Base-by-base conservation (phyloP, 2,888 invertebrate genomes). In the Dermolepida albohirtum region DNA sequence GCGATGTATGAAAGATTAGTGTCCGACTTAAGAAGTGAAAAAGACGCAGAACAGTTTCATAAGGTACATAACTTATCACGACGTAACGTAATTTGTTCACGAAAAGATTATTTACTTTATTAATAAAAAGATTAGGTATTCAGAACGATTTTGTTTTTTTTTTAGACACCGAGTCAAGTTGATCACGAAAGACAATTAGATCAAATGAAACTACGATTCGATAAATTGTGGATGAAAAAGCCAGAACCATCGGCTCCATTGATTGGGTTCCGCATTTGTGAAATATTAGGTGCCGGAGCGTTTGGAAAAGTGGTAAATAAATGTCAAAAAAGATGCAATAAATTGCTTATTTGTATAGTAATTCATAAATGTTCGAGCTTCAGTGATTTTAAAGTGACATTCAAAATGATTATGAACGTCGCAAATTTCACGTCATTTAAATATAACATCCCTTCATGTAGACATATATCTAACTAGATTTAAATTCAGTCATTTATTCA, bases 231-330 rank as follows among this genome's bases (percentile, higher is more conserved):
- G 85, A 83, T 85, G 0, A 71, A 74, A 16, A 82, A 79, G 50
- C 73, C 78, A 0, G 74, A 76, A 10, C 27, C 71, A 4, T 69
- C 67, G 0, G 69, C 70, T 6, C 75, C 74, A 77, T 77, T 75
- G 39, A 80, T 87, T 14, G 92, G 94, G 73, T 91, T 91, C 77
- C 90, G 92, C 63, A 85, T 89, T 65, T 82, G 92, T 39, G 89
- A 89, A 77, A 94, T 94, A 0, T 84, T 97, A 64, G 97, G 97
- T 0, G 90, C 92, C 0, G 97, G 97, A n/a, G 95, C 95, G 0
- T 97, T 96, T 81, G 97, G 97, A 1, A 88, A 92, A 75, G 97
- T 97, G 27, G 87, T 95, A 75, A 77, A 71, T 68, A 41, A 39
- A 22, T 64, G 8, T 49, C 4, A n/a, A n/a, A n/a, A n/a, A n/a